These are phyloP conservation scores for Alauda arvensis DNA, from an alignment of 2,797 vertebrate genomes.

Conservation along the genomic window DNA sequence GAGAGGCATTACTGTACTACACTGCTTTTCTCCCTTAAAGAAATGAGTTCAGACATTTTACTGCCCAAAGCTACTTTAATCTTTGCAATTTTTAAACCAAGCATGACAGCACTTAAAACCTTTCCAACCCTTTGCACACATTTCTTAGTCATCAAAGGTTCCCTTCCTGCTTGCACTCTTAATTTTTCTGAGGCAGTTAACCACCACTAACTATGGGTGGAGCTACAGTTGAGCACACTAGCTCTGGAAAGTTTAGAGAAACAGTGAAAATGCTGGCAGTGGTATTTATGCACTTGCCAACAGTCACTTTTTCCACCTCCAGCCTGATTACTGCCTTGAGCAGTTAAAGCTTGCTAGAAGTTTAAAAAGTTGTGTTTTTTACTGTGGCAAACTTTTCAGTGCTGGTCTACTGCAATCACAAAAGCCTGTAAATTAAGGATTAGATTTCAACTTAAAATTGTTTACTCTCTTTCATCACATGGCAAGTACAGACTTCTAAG, in stretches of 20 bases:
- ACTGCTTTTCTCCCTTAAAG: not conserved
- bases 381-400: not conserved
- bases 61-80: not conserved
- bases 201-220: not conserved
- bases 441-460: not conserved
- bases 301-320: not conserved
- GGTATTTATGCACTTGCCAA: not conserved
- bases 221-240: not conserved
- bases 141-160: conserved; percentile 28
- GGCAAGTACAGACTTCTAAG: not conserved
- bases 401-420: not conserved
- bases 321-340: not conserved
- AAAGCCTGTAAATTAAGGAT: not conserved
- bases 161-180: not conserved
- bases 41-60: not conserved
- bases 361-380: not conserved
- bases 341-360: not conserved
- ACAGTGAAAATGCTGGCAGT: not conserved
- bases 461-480: not conserved
- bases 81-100: not conserved
- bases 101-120: not conserved
- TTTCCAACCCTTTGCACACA: not conserved
- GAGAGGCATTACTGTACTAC: not conserved
- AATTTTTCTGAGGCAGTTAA: not conserved
- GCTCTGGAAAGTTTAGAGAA: not conserved